phyloP scores from a whole-genome alignment of 1,140 invertebrate species.

The Rhizoglyphus robini region DNA sequence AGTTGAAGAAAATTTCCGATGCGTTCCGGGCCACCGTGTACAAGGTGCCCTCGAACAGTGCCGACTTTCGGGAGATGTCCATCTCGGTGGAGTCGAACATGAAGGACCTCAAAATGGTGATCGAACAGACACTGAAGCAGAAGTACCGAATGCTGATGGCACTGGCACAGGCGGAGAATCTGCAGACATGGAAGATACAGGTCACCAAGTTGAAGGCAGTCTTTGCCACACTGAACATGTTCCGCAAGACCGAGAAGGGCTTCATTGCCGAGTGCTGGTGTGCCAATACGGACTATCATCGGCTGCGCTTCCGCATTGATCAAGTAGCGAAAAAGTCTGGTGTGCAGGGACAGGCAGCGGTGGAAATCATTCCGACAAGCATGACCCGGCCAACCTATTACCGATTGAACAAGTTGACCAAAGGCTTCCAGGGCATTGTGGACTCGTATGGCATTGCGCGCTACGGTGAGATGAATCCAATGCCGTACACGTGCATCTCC shows the following conservation, averaged over 20 bases:
- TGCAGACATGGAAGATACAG: slow-evolving; percentile 89
- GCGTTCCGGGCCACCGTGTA: slow-evolving; percentile 92
- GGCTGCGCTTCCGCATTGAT: slow-evolving; percentile 7
- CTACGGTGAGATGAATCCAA: slow-evolving; percentile 89
- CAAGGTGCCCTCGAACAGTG: slow-evolving; percentile 76
- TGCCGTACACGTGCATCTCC: slow-evolving; percentile 81
- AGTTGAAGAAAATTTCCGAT: slow-evolving; percentile 93
- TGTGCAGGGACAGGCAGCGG: slow-evolving; percentile 21
- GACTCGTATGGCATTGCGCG: slow-evolving; percentile 88
- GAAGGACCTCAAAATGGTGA: slow-evolving; percentile 83
- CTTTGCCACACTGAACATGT: slow-evolving; percentile 43
- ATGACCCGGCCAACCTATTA: slow-evolving; percentile 21
- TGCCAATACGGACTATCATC: slow-evolving; percentile 19
- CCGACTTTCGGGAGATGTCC: slow-evolving; percentile 80
- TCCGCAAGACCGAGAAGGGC: slow-evolving; percentile 45
- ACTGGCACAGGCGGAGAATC: slow-evolving; percentile 77
- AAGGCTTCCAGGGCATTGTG: slow-evolving; percentile 84
- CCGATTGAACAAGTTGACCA: slow-evolving; percentile 49
- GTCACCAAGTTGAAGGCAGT: slow-evolving; percentile 60
- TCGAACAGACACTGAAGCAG: slow-evolving; percentile 22
- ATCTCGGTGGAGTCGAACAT: slow-evolving; percentile 82
- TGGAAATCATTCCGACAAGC: slow-evolving; percentile 21
- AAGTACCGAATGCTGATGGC: slow-evolving; percentile 57
- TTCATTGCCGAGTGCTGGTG: slow-evolving; percentile 38
- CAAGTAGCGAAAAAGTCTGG: slow-evolving; percentile 12